Percentiles rank a stretch among this genome's conserved stretches.
Conservation (phyloP, 2,113 vertebrate species). For the Narcine bancroftii region DNA sequence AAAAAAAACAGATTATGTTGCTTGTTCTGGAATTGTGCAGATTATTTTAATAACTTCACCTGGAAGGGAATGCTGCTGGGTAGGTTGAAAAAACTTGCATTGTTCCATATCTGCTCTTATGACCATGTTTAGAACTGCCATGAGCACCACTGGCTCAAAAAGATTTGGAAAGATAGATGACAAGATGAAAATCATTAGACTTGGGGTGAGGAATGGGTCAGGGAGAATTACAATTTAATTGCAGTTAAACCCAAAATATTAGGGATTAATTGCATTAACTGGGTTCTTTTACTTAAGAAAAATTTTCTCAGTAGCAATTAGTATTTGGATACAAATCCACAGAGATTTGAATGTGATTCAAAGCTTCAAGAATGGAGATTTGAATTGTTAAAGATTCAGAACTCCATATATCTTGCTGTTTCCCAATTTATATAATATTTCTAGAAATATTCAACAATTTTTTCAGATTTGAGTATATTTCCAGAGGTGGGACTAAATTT, state of each 20-base stretch:
- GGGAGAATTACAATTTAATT: neutral
- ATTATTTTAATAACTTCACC: neutral
- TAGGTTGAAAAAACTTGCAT: neutral
- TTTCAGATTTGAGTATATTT: neutral
- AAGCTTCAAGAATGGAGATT: neutral
- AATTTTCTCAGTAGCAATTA: neutral
- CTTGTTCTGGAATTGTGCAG: neutral
- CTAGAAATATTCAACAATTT: neutral
- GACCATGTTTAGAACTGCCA: neutral
- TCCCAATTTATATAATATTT: neutral
- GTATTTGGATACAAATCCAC: neutral
- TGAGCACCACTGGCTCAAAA: neutral
- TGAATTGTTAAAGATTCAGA: neutral
- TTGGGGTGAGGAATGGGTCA: neutral
- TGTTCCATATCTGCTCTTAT: neutral
- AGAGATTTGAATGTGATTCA: neutral
- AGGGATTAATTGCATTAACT: too few relatives aligned
- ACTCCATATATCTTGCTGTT: neutral
- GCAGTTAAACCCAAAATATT: neutral
- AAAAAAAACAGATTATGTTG: slow-evolving; percentile 47
- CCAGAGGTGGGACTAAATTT: neutral
- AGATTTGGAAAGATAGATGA: neutral
- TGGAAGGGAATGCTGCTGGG: neutral
- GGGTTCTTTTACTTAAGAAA: neutral
- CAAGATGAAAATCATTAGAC: neutral